Evolutionary conservation across 1,140 invertebrate genomes (phyloP).

Genomic region (Drosophila malerkotliana): DNA sequence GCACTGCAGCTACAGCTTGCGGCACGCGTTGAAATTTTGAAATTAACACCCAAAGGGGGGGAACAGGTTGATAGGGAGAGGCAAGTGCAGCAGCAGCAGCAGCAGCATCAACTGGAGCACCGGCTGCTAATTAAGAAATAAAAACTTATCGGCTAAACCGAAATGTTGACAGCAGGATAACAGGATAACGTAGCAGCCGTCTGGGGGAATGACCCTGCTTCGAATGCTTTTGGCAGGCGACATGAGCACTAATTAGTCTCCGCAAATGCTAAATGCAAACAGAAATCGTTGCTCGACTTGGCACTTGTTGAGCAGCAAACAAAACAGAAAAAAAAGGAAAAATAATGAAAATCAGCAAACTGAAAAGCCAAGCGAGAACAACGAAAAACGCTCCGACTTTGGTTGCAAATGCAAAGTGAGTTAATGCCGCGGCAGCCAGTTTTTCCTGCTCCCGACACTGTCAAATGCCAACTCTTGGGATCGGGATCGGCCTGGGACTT

Average conservation of each 20-base stretch:
- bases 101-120: slow-evolving; percentile 62
- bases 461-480: slow-evolving; percentile 67
- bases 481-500: slow-evolving; percentile 1
- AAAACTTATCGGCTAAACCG: slow-evolving; percentile 63
- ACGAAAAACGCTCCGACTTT: slow-evolving; percentile 34
- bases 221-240: slow-evolving; percentile 71
- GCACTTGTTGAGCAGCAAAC: slow-evolving; percentile 59
- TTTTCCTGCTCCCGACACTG: slow-evolving; percentile 77
- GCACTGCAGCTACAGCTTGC: slow-evolving; percentile 10
- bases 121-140: slow-evolving; percentile 76
- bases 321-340: slow-evolving; percentile 8
- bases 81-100: not conserved
- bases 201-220: slow-evolving; percentile 64
- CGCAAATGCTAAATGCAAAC: slow-evolving; percentile 43
- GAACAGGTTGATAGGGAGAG: slow-evolving; percentile 1
- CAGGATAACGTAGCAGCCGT: slow-evolving; percentile 14
- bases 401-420: slow-evolving; percentile 71
- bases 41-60: slow-evolving; percentile 70
- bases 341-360: slow-evolving; percentile 7
- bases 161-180: slow-evolving; percentile 67
- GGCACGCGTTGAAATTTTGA: slow-evolving; percentile 79
- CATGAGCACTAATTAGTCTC: slow-evolving; percentile 80
- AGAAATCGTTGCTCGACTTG: slow-evolving; percentile 65
- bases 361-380: slow-evolving; percentile 36
- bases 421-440: slow-evolving; percentile 73